Evolutionary conservation across 2,797 vertebrate genomes (phyloP).

Genomic region (Fistularia tabacaria): DNA sequence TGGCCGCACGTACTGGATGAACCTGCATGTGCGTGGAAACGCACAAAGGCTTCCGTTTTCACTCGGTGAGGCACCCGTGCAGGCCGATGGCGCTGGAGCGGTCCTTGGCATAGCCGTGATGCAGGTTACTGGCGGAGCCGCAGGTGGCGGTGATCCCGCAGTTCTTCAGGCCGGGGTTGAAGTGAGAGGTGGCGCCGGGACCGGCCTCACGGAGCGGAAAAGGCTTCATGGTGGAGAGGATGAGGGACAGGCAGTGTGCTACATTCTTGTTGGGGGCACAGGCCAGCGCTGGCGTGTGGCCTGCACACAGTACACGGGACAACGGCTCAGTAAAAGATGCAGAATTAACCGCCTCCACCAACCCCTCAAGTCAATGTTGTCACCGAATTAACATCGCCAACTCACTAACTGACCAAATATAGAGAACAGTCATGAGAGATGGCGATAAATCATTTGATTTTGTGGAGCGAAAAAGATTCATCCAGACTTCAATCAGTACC

Average conservation of each 20-base stretch:
- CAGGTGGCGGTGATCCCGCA: conserved; percentile 84
- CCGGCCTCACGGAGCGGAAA: conserved; percentile 87
- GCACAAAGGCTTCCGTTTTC: conserved; percentile 35
- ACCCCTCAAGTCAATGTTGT: no score
- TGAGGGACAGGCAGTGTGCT: conserved; percentile 93
- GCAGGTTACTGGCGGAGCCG: conserved; percentile 80
- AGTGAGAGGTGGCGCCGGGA: conserved; percentile 65
- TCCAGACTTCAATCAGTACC: no score
- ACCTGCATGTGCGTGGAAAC: background rate
- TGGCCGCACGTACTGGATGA: background rate
- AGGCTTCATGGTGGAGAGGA: conserved; percentile 99
- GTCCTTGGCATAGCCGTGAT: conserved; percentile 79
- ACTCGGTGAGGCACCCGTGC: conserved; percentile 84
- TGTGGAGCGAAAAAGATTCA: no score
- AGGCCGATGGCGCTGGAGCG: conserved; percentile 68
- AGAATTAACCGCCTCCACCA: no score
- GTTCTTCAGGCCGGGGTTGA: conserved; percentile 90
- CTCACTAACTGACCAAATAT: background rate
- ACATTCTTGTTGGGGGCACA: conserved; percentile 97
- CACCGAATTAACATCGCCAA: no score
- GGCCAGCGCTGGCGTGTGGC: conserved; percentile 92
- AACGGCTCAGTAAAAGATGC: background rate
- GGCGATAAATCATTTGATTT: no score
- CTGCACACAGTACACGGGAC: conserved; percentile 56
- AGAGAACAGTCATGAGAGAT: no score